These are phyloP conservation scores for Anguilla megastoma DNA, from an alignment of 2,797 vertebrate genomes.

Conservation along the genomic window DNA sequence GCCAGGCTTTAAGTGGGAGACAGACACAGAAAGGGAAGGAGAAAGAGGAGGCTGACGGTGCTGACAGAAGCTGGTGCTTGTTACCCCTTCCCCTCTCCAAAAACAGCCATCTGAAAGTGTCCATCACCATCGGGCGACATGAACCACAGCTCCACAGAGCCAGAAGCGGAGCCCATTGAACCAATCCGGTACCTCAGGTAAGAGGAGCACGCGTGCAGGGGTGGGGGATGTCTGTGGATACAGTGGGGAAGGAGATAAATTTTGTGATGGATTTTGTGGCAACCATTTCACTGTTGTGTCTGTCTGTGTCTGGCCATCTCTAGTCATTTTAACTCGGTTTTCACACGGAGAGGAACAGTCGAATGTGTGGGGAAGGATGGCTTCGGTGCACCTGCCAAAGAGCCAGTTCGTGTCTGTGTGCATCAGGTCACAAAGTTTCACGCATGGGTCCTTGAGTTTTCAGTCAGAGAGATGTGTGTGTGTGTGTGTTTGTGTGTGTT, in stretches of 20 bases:
- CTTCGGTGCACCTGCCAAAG: no score
- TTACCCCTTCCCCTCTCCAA: constrained; percentile 44
- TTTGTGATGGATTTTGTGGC: neutral
- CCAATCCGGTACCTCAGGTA: constrained; percentile 21
- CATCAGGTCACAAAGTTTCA: neutral
- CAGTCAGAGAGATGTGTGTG: neutral
- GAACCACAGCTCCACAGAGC: constrained; percentile 77
- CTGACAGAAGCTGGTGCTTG: constrained; percentile 49
- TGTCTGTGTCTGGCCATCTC: neutral
- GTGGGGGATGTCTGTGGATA: neutral
- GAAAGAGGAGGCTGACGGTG: constrained; percentile 53
- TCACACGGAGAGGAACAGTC: neutral
- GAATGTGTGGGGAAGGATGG: neutral
- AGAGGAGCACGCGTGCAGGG: constrained; percentile 8
- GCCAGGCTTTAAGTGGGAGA: constrained; percentile 43
- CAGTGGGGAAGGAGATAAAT: neutral
- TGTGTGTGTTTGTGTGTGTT: neutral
- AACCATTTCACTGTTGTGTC: neutral
- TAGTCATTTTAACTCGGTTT: neutral
- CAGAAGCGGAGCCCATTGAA: constrained; percentile 72
- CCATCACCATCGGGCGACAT: constrained; percentile 68
- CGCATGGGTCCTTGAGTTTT: no score
- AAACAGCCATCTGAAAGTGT: constrained; percentile 34
- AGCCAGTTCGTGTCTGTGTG: neutral
- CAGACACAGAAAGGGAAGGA: constrained; percentile 50